Evolutionary conservation across 1,140 invertebrate genomes (phyloP).

Genomic region (Sycophila sp.): DNA sequence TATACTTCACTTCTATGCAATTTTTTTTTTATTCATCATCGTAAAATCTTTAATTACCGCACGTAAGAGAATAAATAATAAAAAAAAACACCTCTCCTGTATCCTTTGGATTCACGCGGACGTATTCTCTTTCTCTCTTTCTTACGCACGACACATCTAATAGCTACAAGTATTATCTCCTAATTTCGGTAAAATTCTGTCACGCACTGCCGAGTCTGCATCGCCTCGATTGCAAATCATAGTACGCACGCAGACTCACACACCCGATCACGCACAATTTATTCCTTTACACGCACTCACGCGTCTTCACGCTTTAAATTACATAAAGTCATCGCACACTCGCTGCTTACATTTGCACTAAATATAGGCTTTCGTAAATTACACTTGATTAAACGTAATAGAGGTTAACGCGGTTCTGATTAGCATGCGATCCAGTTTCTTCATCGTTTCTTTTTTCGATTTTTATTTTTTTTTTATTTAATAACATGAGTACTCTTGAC

Average conservation of each 20-base stretch:
- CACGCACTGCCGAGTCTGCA: not conserved
- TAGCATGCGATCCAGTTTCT: conserved; percentile 64
- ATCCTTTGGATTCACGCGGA: conserved; percentile 41
- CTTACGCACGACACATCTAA: too few relatives aligned
- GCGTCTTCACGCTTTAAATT: conserved; percentile 30
- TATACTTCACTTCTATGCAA: not conserved
- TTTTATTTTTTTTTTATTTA: conserved; percentile 29
- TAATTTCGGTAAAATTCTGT: not conserved
- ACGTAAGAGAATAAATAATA: conserved; percentile 33
- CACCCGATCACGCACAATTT: not conserved
- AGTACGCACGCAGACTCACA: not conserved
- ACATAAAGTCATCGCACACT: conserved; percentile 42
- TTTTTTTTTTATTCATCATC: conserved; percentile 2
- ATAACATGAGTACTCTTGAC: conserved; percentile 54
- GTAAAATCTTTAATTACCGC: conserved; percentile 8
- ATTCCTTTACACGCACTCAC: conserved; percentile 4
- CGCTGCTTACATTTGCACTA: conserved; percentile 46
- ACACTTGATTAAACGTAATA: conserved; percentile 65
- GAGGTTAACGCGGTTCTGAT: conserved; percentile 68
- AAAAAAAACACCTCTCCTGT: conserved; percentile 9
- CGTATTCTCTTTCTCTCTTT: conserved; percentile 37
- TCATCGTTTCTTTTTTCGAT: conserved; percentile 39
- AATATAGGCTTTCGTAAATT: conserved; percentile 61
- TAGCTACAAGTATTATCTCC: too few relatives aligned
- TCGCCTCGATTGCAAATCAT: not conserved